Evolutionary conservation across 1,140 invertebrate genomes (phyloP), one percentile per base, ranked within the genome.

Genomic region (Bombus haemorrhoidalis): DNA sequence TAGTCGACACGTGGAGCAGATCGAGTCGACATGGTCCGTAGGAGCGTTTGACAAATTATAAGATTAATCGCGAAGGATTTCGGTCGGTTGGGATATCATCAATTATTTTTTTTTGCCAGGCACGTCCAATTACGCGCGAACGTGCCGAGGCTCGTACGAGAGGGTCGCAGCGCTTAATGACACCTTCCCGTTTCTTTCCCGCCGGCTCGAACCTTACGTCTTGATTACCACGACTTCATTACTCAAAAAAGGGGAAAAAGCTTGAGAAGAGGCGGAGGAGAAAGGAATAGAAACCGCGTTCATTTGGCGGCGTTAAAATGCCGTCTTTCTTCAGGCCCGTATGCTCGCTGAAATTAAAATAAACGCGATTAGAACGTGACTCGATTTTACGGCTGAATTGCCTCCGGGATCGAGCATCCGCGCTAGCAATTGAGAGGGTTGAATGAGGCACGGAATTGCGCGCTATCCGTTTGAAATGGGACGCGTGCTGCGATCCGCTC

Each of bases 11-110:
- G 81, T 69, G 73, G 62, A 39, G n/a, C 79, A 81, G 69, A 74
- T 68, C 71, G 79, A 22, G 32, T 37, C 41, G 69, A 57, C n/a
- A 64, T 73, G 43, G 37, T 57, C 62, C 71, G 71, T 34, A 66
- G 80, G 32, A 84, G 64, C 80, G 66, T 82, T 86, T 86, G 85
- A 83, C 85, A 86, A 86, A 86, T 86, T 86, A 83, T 86, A 86
- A 86, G 85, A 86, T 86, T 86, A 86, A 86, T 86, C 85, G 85
- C 73, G 39, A 28, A 74, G 81, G 73, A 86, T 86, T 83, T 59
- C 73, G 81, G 66, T 59, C 81, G 47, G 71, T 57, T 73, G 62
- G 80, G 80, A 57, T 76, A 72, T 86, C 85, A 86, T 86, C 85
- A 86, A 86, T 86, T 86, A 86, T 81, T 81, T 86, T 83, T 86